Conservation (phyloP, 2,888 invertebrate species). For the Ornithoptera alexandrae region DNA sequence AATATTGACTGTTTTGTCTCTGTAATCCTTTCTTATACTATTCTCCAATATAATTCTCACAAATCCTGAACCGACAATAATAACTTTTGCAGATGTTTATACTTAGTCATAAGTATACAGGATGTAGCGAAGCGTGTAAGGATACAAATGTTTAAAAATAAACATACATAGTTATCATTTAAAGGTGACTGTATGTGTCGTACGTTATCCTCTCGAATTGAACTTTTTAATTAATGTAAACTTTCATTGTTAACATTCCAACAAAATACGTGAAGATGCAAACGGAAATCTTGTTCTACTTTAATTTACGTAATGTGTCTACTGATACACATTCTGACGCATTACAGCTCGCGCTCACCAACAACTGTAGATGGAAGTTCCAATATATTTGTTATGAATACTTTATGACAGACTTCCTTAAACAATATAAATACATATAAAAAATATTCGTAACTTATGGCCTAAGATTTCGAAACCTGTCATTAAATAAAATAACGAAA, state of each 20-base stretch:
- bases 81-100: neutral
- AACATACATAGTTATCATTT: neutral
- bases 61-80: neutral
- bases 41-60: neutral
- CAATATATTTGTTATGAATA: neutral
- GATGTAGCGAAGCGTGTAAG: conserved; percentile 2
- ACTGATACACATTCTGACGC: conserved; percentile 7
- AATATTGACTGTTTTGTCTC: neutral
- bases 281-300: conserved; percentile 5
- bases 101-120: neutral
- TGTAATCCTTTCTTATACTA: neutral
- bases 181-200: neutral
- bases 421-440: neutral
- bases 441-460: too few species aligned
- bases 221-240: conserved; percentile 6
- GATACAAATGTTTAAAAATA: conserved; percentile 3
- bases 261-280: conserved; percentile 11
- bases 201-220: neutral
- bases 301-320: conserved; percentile 15
- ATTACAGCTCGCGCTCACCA: neutral
- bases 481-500: too few species aligned
- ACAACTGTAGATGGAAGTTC: neutral
- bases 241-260: conserved; percentile 19
- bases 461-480: too few species aligned
- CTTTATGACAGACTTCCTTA: neutral